Base-by-base conservation (phyloP, 1,140 invertebrate genomes). In the Brachionus calyciflorus region DNA sequence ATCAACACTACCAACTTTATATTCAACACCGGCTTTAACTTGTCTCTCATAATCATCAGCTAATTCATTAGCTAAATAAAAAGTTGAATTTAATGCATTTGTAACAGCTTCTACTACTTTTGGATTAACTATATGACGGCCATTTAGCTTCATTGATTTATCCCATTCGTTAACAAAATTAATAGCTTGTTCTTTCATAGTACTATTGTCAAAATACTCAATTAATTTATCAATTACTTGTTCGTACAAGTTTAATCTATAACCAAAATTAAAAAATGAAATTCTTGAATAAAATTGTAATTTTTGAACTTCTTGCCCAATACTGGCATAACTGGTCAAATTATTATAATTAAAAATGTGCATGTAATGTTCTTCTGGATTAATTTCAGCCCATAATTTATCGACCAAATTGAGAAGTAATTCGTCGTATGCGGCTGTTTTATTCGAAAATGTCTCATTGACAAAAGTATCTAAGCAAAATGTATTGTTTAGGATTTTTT, bases 151-250 rank as follows among this genome's bases (percentile, higher is more conserved):
- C 17, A 44, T 65, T 65, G 60, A 19, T 41, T 65, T 41, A 24
- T 65, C 37, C 60, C 60, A 65, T 65, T 65, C 37, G 21, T 7
- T 37, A 24, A 65, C 60, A 65, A 65, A 65, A n/a, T 40, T 41
- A 14, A 65, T 24, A 14, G 60, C 60, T 44, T 44, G 37, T 19
- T 65, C 40, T 44, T 26, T 65, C 0, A 65, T 4, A 41, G 17
- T 3, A 26, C 40, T 26, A 12, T 41, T 44, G 19, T 41, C 19
- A 24, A 65, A 65, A 9, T 44, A 17, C 10, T 41, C 40, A 44
- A 65, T 65, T 17, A 65, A 44, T 24, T 14, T 14, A 44, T 65
- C 60, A 19, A 65, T 24, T 14, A 65, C 60, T 65, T 24, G 7
- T 10, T 41, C 33, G 12, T 17, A 65, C 14, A 65, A 12, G 12